Conservation (phyloP, 2,888 invertebrate species). For the Luperina nickerlii region DNA sequence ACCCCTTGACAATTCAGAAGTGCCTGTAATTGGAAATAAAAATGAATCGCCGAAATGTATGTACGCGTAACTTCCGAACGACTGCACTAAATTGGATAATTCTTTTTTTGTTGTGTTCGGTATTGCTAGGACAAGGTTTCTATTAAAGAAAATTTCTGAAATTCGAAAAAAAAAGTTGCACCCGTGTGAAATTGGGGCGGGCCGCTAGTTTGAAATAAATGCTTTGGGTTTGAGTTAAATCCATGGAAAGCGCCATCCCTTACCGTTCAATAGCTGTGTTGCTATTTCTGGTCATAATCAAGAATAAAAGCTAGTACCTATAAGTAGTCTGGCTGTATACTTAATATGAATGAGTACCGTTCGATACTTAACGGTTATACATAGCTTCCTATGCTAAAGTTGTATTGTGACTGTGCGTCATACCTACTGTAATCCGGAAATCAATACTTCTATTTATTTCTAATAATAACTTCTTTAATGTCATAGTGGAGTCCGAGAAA, state of each 20-base stretch:
- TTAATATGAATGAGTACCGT: constrained; percentile 1
- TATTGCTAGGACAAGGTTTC: too few species aligned
- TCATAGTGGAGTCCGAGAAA: background rate
- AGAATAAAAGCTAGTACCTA: background rate
- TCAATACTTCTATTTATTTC: constrained; percentile 13
- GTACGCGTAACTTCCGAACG: too few species aligned
- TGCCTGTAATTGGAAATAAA: too few species aligned
- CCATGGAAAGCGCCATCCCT: background rate
- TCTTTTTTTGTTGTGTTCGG: too few species aligned
- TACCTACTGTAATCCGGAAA: constrained; percentile 1
- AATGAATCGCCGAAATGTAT: too few species aligned
- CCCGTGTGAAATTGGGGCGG: too few species aligned
- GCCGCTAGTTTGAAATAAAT: too few species aligned
- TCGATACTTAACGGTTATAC: background rate
- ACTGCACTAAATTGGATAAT: too few species aligned
- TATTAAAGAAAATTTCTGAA: too few species aligned
- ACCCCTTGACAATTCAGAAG: too few species aligned
- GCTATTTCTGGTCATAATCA: constrained; percentile 2
- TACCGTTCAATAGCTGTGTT: background rate
- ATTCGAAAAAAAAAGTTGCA: too few species aligned
- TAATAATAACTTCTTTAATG: constrained; percentile 6
- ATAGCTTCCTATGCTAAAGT: constrained; percentile 1
- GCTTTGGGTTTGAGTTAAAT: background rate
- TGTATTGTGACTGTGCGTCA: constrained; percentile 2
- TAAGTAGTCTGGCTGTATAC: background rate